Evolutionary conservation across 92 coral and sea anemone species (phyloP).

Genomic region (Bergia sp.): DNA sequence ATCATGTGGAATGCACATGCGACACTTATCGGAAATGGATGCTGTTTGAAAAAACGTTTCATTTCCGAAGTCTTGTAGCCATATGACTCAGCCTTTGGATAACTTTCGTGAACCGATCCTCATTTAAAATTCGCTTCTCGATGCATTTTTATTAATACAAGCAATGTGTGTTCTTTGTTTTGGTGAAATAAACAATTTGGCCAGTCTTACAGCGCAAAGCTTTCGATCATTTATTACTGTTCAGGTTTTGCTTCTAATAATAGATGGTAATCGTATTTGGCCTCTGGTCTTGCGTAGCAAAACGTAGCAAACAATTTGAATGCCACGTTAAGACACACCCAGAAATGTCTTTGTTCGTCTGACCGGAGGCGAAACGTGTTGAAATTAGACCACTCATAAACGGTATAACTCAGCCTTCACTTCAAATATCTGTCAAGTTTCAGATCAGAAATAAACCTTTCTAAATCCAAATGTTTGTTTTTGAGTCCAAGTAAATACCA

Average conservation of each 20-base stretch:
- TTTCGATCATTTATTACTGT: neutral
- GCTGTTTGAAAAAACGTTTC: constrained; percentile 20
- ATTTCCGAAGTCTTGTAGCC: constrained; percentile 25
- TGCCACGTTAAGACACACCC: constrained; percentile 69
- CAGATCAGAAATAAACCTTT: constrained; percentile 14
- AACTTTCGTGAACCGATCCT: neutral
- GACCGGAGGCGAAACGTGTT: constrained; percentile 42
- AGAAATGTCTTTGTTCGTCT: constrained; percentile 47
- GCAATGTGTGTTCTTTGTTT: neutral
- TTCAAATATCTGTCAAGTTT: constrained; percentile 15
- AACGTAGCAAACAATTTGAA: constrained; percentile 55
- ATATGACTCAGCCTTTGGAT: constrained; percentile 6
- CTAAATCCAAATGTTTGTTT: constrained; percentile 20
- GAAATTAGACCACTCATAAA: constrained; percentile 20
- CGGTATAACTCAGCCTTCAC: neutral
- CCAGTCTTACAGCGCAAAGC: neutral
- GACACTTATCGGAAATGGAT: constrained; percentile 31
- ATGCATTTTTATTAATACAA: neutral
- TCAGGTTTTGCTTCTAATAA: constrained; percentile 13
- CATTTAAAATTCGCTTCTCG: neutral
- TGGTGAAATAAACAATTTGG: neutral
- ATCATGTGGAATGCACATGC: constrained; percentile 46
- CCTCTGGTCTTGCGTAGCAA: constrained; percentile 28
- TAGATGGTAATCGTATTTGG: constrained; percentile 15
- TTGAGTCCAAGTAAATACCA: constrained; percentile 2